A percentile compares a stretch with the other conserved stretches of the same genome.
Conservation (phyloP, 2,113 vertebrate species). For the Empidonax alnorum region DNA sequence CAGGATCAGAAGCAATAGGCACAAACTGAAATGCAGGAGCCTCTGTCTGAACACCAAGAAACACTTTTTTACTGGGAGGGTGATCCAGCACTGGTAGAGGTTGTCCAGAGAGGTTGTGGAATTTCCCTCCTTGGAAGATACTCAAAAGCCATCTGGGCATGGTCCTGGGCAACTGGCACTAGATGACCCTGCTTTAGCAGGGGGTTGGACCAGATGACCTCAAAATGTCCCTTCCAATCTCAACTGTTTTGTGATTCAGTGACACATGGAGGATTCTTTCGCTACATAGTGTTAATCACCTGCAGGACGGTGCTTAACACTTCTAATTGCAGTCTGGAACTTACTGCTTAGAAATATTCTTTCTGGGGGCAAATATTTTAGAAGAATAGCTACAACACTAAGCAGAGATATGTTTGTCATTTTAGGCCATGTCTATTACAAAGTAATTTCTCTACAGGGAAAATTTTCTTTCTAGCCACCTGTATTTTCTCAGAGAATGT, state of each 20-base stretch:
- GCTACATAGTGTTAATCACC: not conserved
- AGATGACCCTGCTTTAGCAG: not conserved
- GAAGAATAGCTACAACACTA: not conserved
- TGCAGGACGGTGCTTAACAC: not conserved
- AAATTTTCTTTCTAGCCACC: not conserved
- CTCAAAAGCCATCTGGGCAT: not conserved
- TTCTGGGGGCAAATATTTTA: not conserved
- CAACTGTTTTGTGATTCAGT: not conserved
- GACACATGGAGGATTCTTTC: not conserved
- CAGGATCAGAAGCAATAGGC: not conserved
- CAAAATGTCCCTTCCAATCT: not conserved
- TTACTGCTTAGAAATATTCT: not conserved
- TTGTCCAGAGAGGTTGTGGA: not conserved
- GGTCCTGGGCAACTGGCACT: not conserved
- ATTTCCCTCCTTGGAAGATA: not conserved
- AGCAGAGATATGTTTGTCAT: not conserved
- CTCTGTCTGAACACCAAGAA: not conserved
- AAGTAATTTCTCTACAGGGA: not conserved
- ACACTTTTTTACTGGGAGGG: not conserved
- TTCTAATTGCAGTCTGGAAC: not conserved
- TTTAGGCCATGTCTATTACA: not conserved
- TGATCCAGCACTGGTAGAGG: not conserved
- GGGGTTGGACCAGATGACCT: not conserved
- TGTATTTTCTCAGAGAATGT: not conserved
- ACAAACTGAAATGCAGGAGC: not conserved